These are phyloP conservation scores for Lathamus discolor DNA, from an alignment of 2,113 vertebrate genomes.

Conservation along the genomic window DNA sequence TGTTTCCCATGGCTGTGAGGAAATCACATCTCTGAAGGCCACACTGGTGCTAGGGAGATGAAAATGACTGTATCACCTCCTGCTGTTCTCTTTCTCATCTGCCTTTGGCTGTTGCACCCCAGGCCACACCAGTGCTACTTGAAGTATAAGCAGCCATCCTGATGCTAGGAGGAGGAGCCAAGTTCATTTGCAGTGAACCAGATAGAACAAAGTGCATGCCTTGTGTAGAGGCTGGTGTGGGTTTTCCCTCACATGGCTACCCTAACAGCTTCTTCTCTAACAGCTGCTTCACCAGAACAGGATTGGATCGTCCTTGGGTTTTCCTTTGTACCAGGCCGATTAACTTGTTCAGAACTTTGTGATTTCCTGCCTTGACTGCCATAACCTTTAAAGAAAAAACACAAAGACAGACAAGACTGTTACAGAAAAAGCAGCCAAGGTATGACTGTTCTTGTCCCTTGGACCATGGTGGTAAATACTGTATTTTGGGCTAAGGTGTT, in stretches of 20 bases:
- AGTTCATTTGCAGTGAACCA: background rate
- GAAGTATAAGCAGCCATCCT: background rate
- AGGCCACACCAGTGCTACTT: background rate
- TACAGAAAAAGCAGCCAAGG: background rate
- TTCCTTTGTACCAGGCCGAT: constrained; percentile 88
- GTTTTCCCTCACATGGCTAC: background rate
- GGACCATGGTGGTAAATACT: background rate
- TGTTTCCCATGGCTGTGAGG: background rate
- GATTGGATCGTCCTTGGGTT: constrained; percentile 83
- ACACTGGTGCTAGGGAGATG: background rate
- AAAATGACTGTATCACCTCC: background rate
- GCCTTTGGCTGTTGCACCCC: background rate
- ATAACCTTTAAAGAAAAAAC: constrained; percentile 77
- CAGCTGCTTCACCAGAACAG: constrained; percentile 79
- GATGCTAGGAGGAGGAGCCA: rapidly evolving
- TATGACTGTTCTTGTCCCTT: background rate
- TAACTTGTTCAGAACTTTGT: constrained; percentile 90
- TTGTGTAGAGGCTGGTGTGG: background rate
- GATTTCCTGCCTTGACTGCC: constrained; percentile 83
- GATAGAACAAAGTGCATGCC: rapidly evolving
- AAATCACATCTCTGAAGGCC: background rate
- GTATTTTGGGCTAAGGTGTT: background rate
- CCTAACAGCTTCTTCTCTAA: constrained; percentile 78
- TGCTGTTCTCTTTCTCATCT: background rate
- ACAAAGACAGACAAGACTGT: background rate